Evolutionary conservation across 2,888 invertebrate genomes (phyloP), one percentile per base, ranked within the genome.

Genomic region (Eupithecia pulchellata): DNA sequence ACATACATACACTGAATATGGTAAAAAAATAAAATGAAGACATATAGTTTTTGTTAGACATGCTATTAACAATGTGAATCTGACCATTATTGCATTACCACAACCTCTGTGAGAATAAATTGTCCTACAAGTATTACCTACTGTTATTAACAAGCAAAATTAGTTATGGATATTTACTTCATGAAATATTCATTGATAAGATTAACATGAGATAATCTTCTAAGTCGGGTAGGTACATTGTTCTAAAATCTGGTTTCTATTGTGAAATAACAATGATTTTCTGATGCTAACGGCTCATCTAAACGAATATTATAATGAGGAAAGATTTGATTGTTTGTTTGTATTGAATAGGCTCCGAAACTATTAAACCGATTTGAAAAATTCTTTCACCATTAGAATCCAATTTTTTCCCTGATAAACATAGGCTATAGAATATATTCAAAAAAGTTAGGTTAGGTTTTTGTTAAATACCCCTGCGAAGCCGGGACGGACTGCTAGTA

Each of bases 81-180:
- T 61, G 66, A 29, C 17, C 57, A 77, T 69, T 74, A 68, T 70
- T 71, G 71, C 64, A 55, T 73, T 63, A 52, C 25, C 65, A 47
- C 64, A 61, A 63, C 55, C 47, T 73, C 67, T 72, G 70, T 77
- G 72, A 73, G 72, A 74, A 76, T 74, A 30, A 65, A 75, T 75
- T 77, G 76, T 76, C 69, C 68, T 68, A 74, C 57, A 69, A 71
- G 72, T 36, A 73, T 52, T 25, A 52, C 52, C 25, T 68, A 72
- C 74, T 72, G 72, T 66, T 69, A 76, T 75, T 64, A 69, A 34
- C 62, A 36, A 57, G 36, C 30, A 39, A 57, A 68, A 62, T 67
- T 68, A 61, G 29, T 17, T 55, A 61, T 30, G 62, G 25, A 20
- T 66, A 34, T 68, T 39, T 14, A 27, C 27, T 55, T 68, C 36